Conservation (phyloP, 2,888 invertebrate genomes). For the Lordiphosa fenestrarum region DNA sequence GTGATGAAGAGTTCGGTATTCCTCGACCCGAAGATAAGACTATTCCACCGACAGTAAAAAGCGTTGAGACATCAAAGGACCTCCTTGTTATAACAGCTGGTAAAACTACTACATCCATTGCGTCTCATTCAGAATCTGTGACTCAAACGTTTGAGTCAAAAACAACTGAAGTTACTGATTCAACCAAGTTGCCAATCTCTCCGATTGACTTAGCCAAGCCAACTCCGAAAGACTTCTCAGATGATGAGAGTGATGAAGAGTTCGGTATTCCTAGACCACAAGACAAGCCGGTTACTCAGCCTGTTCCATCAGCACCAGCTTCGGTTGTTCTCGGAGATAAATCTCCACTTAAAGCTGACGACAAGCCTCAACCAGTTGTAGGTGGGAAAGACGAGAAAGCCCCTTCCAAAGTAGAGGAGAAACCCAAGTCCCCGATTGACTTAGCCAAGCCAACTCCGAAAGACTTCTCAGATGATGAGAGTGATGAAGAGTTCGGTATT, state of each 20-base stretch:
- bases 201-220: slow-evolving; percentile 13
- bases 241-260: slow-evolving; percentile 14
- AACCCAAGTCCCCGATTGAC: slow-evolving; percentile 16
- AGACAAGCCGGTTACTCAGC: slow-evolving; percentile 1
- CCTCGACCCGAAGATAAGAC: no score
- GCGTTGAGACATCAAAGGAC: no score
- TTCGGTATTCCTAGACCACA: slow-evolving; percentile 7
- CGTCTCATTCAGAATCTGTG: no score
- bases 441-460: neutral
- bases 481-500: slow-evolving; percentile 14
- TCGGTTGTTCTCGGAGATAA: no score
- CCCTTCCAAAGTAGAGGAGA: slow-evolving; percentile 1
- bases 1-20: no score
- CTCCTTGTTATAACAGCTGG: no score
- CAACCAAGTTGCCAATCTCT: slow-evolving; percentile 9
- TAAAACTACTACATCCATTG: no score
- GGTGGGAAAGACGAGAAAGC: neutral
- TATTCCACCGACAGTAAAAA: no score
- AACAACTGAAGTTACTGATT: slow-evolving; percentile 1
- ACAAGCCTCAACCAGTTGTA: neutral
- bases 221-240: slow-evolving; percentile 1
- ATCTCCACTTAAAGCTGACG: no score
- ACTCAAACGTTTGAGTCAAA: no score
- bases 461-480: slow-evolving; percentile 22
- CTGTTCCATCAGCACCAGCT: no score